Evolutionary conservation across 2,113 vertebrate genomes (phyloP).

Genomic region (Colistium nudipinnis): DNA sequence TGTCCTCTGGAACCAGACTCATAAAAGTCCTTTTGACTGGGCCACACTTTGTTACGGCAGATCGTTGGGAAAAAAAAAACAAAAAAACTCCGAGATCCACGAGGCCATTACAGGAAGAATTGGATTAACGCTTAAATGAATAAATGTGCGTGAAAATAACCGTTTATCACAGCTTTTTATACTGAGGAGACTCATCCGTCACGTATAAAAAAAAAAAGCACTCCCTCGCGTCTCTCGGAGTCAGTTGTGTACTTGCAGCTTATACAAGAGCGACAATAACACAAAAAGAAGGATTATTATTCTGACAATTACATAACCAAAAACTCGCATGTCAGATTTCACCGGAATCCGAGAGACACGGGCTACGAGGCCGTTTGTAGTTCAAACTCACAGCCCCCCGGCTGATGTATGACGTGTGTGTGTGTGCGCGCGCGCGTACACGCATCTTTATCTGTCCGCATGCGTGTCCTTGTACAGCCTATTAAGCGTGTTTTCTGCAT

Average conservation of each 20-base stretch:
- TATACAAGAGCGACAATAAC: neutral
- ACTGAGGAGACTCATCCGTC: too few species aligned
- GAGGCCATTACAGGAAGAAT: too few species aligned
- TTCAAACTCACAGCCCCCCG: constrained; percentile 31
- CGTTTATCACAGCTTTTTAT: constrained; percentile 19
- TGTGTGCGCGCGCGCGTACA: neutral
- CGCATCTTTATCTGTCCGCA: neutral
- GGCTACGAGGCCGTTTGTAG: constrained; percentile 20
- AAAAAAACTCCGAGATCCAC: constrained; percentile 11
- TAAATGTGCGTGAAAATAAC: constrained; percentile 20
- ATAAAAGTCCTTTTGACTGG: constrained; percentile 13
- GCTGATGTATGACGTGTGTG: constrained; percentile 22
- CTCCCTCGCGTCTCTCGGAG: neutral
- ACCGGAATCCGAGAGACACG: constrained; percentile 1
- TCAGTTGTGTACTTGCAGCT: neutral
- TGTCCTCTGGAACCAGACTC: constrained; percentile 1
- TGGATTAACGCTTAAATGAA: constrained; percentile 41
- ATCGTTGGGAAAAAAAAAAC: too few species aligned
- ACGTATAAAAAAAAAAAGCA: neutral
- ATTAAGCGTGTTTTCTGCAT: too few species aligned
- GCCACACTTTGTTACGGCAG: constrained; percentile 11
- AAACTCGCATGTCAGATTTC: constrained; percentile 18
- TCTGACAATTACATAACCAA: constrained; percentile 29
- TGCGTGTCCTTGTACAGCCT: constrained; percentile 25
- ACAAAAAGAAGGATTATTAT: neutral